Evolutionary conservation across 2,113 vertebrate species (phyloP), one percentile per base, ranked within the genome.

Genomic region (Percina caprodes): DNA sequence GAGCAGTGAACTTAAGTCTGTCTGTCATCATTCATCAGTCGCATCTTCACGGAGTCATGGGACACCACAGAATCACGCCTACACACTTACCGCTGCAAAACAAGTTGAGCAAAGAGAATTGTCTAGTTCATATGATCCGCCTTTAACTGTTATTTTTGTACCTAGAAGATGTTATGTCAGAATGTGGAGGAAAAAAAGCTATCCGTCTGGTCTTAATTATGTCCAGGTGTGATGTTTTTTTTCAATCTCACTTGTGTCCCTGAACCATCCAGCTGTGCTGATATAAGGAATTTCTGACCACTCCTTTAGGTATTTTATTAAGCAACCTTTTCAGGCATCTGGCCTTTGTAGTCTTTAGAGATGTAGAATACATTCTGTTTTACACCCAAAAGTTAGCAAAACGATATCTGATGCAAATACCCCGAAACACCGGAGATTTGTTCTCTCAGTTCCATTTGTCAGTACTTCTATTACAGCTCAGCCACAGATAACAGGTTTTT

Each of bases 31-130:
- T 85, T 56, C 58, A 61, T 79, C 69, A 74, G 33, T 24, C 39
- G n/a, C 52, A 62, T 48, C 58, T 74, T 70, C 61, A 52, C 33
- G 46, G 45, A 75, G 68, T 65, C 63, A 21, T 11, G 5, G 21
- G 69, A 55, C 74, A 55, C 48, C 71, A 79, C 48, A 59, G 68
- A 75, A 13, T 59, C 48, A 69, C 49, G 14, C 70, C 74, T 63
- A 87, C 82, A 54, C 79, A 54, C 23, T 74, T 15, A 69, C 63
- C 72, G 74, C 72, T 79, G 58, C 67, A 74, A 76, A 87, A 87
- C 52, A 70, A 69, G 72, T 78, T 77, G 33, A 33, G 63, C 46
- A 79, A 45, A 79, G 45, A 24, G 61, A 82, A 51, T 74, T 85
- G 71, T 19, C 46, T 80, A 49, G 49, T 58, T 81, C 21, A 33